A percentile compares a stretch with the other conserved stretches of the same genome.
Evolutionary conservation across 2,113 vertebrate species (phyloP).

Genomic region (Romanogobio albipinnatus): DNA sequence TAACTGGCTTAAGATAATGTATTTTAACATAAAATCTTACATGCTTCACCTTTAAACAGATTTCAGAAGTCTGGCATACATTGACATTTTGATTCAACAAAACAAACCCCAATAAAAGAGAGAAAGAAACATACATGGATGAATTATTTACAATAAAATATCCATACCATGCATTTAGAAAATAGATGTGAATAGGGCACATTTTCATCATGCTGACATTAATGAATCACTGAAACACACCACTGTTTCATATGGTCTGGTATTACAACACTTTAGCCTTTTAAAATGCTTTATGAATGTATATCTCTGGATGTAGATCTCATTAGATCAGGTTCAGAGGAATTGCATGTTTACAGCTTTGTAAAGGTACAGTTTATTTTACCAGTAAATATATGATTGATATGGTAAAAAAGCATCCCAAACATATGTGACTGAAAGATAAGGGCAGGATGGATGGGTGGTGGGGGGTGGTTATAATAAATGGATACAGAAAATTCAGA

Average conservation of each 20-base stretch:
- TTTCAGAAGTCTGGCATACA: background rate
- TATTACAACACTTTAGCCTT: constrained; percentile 10
- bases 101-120: background rate
- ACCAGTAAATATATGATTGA: constrained; percentile 8
- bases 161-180: background rate
- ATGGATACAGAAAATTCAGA: background rate
- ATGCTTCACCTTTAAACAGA: background rate
- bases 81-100: background rate
- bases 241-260: background rate
- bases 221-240: background rate
- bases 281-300: background rate
- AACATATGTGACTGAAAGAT: background rate
- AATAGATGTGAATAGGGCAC: background rate
- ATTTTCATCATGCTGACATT: background rate
- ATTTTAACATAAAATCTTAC: too few species aligned
- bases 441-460: background rate
- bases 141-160: background rate
- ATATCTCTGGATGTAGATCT: background rate
- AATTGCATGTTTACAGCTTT: background rate
- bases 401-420: background rate
- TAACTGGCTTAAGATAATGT: too few species aligned
- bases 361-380: background rate
- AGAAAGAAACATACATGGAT: too few species aligned
- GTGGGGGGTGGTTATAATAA: background rate
- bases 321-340: constrained; percentile 22